Evolutionary conservation across 1,140 invertebrate genomes (phyloP).

Genomic region (Pogonomyrmex californicus): DNA sequence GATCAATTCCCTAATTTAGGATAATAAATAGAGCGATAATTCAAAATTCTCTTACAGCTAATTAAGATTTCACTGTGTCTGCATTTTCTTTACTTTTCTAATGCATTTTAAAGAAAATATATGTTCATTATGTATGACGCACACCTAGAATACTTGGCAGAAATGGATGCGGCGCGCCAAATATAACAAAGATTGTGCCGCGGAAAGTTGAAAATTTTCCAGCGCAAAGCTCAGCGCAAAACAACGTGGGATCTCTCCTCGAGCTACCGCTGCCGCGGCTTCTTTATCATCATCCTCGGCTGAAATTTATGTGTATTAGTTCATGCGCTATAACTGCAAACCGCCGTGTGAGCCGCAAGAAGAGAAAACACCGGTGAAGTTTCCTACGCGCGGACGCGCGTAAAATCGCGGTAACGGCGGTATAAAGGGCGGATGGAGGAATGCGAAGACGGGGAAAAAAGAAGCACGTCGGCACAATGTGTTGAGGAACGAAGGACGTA

Average conservation of each 20-base stretch:
- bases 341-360: constrained; percentile 36
- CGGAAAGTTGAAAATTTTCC: constrained; percentile 57
- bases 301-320: constrained; percentile 69
- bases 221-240: constrained; percentile 19
- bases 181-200: constrained; percentile 32
- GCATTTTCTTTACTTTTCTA: neutral
- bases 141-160: constrained; percentile 19
- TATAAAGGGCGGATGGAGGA: constrained; percentile 12
- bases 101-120: neutral
- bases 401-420: constrained; percentile 48
- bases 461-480: constrained; percentile 55
- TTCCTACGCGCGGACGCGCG: constrained; percentile 7
- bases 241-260: constrained; percentile 18
- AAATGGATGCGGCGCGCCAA: neutral
- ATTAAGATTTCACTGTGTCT: neutral
- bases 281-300: constrained; percentile 51
- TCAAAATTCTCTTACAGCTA: neutral
- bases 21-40: constrained; percentile 1
- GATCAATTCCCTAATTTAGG: constrained; percentile 1
- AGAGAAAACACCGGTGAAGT: constrained; percentile 37
- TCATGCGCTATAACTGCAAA: constrained; percentile 46
- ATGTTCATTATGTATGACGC: neutral
- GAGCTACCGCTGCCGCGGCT: neutral
- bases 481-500: neutral
- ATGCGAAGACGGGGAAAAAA: constrained; percentile 8